A percentile compares a stretch with the other conserved stretches of the same genome.
Conservation (phyloP, 2,797 vertebrate species). For the Lycodopsis pacificus region DNA sequence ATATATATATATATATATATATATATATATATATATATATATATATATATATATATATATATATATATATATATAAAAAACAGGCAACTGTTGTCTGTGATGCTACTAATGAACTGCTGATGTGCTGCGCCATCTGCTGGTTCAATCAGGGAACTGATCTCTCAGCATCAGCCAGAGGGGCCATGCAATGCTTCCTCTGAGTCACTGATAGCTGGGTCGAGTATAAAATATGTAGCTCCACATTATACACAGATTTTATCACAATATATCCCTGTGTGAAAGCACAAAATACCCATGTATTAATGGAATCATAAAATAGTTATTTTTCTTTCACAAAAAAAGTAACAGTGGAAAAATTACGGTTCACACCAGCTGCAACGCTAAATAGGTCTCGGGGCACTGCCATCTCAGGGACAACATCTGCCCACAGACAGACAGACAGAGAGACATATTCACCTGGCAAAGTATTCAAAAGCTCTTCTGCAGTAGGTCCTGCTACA, state of each 20-base stretch:
- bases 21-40: no score
- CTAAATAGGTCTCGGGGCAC: no score
- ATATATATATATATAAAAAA: no score
- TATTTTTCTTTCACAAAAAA: neutral
- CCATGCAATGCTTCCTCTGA: neutral
- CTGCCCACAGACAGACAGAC: no score
- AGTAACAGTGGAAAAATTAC: no score
- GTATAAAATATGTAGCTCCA: neutral
- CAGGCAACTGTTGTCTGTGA: neutral
- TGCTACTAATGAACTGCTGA: neutral
- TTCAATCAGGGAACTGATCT: neutral
- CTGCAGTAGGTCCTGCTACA: no score
- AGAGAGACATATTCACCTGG: no score
- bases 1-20: no score
- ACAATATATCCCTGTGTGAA: neutral
- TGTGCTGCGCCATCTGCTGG: constrained; percentile 15
- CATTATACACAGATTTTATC: neutral
- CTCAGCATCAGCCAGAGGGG: neutral
- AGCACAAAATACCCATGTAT: neutral
- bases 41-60: no score
- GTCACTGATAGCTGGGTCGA: neutral
- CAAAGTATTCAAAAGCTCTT: no score
- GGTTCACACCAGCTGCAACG: no score
- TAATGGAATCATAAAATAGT: neutral
- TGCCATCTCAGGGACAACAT: no score